Evolutionary conservation across 2,113 vertebrate species (phyloP).

Genomic region (Xenopus tropicalis): DNA sequence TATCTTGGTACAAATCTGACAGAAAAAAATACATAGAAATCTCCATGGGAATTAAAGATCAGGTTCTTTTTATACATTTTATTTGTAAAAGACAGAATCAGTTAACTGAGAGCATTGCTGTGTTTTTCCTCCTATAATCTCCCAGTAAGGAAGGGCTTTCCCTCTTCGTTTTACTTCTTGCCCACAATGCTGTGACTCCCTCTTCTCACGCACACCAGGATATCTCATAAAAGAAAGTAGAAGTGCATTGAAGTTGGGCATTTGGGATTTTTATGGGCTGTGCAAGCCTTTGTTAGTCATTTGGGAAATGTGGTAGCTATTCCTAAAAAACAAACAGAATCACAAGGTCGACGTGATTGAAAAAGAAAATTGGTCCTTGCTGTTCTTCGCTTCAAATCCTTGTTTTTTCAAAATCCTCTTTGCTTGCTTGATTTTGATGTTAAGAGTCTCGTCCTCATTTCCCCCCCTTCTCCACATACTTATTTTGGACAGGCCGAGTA

Average conservation of each 20-base stretch:
- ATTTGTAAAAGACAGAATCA: too few relatives aligned
- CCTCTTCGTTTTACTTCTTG: conserved; percentile 11
- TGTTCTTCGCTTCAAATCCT: too few relatives aligned
- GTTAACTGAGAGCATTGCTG: too few relatives aligned
- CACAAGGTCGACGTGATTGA: conserved; percentile 29
- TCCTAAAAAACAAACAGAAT: conserved; percentile 40
- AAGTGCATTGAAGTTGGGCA: neutral
- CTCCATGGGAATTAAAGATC: too few relatives aligned
- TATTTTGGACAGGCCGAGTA: conserved; percentile 49
- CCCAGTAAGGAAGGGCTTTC: neutral
- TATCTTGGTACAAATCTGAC: too few relatives aligned
- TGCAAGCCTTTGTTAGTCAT: conserved; percentile 35
- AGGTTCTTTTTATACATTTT: too few relatives aligned
- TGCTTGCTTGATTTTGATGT: conserved; percentile 47
- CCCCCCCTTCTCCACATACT: conserved; percentile 21
- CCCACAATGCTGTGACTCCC: neutral
- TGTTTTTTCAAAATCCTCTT: neutral
- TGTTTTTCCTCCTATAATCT: too few relatives aligned
- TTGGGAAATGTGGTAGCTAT: conserved; percentile 27
- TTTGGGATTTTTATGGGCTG: neutral
- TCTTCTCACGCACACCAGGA: conserved; percentile 33
- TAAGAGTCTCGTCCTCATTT: conserved; percentile 13
- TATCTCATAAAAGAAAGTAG: conserved; percentile 23
- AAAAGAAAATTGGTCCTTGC: conserved; percentile 13
- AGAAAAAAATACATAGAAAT: too few relatives aligned